Percentiles rank a stretch among this genome's conserved stretches.
Conservation (phyloP, 2,113 vertebrate genomes). For the Jacana jacana region DNA sequence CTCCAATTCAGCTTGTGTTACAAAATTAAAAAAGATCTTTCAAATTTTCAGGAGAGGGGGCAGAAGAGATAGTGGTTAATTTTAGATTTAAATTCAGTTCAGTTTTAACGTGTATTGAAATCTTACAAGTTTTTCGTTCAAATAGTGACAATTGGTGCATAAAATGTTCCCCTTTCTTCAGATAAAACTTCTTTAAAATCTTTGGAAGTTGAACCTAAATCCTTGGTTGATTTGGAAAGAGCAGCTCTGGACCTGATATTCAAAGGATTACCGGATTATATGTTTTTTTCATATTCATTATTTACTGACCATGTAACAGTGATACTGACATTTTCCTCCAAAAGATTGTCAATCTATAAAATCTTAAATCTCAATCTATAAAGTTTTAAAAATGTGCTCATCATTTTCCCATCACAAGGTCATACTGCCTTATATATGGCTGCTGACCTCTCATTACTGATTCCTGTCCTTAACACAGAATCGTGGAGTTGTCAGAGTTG, state of each 20-base stretch:
- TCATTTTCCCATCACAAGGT: not conserved
- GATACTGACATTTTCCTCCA: not conserved
- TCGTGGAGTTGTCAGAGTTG: no score
- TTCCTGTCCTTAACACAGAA: not conserved
- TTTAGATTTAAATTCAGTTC: not conserved
- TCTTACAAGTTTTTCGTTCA: not conserved
- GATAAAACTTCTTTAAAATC: not conserved
- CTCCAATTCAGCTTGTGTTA: not conserved
- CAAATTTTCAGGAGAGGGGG: not conserved
- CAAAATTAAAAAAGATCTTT: not conserved
- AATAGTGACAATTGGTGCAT: not conserved
- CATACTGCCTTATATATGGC: not conserved
- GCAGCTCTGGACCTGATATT: not conserved
- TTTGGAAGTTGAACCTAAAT: not conserved
- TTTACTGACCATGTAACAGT: not conserved
- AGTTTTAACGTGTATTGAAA: not conserved
- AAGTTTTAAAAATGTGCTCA: not conserved
- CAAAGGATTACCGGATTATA: not conserved
- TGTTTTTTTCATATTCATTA: not conserved
- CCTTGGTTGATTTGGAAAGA: not conserved
- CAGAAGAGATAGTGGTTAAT: not conserved
- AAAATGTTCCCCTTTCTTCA: not conserved
- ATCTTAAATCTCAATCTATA: not conserved
- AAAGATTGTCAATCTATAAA: not conserved
- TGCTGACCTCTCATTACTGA: not conserved